Percentiles rank a stretch among this genome's conserved stretches.
These are phyloP conservation scores for Cremastobaeus sp. DNA, from an alignment of 2,888 invertebrate species.

Conservation along the genomic window DNA sequence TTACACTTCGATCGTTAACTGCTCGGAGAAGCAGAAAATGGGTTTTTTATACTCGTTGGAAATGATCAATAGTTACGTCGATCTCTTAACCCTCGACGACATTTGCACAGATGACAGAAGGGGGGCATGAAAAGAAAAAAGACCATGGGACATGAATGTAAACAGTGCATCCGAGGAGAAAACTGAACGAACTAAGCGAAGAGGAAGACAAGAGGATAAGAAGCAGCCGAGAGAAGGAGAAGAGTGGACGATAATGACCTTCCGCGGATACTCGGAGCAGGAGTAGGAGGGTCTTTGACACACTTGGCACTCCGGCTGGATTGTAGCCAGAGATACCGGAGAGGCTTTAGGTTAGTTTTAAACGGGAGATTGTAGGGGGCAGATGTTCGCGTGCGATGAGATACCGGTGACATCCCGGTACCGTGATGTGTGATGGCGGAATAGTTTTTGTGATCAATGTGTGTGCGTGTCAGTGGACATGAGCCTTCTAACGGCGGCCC, in stretches of 20 bases:
- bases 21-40: slow-evolving; percentile 2
- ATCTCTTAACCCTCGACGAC: not conserved
- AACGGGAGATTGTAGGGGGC: slow-evolving; percentile 73
- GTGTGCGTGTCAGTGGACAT: slow-evolving; percentile 47
- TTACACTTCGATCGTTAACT: slow-evolving; percentile 23
- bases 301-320: slow-evolving; percentile 76
- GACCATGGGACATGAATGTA: slow-evolving; percentile 25
- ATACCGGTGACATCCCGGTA: slow-evolving; percentile 57
- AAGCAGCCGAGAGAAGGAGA: slow-evolving; percentile 38
- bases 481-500: slow-evolving; percentile 27
- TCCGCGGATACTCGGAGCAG: slow-evolving; percentile 70
- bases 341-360: slow-evolving; percentile 74
- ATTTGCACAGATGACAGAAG: slow-evolving; percentile 9
- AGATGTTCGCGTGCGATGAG: slow-evolving; percentile 65
- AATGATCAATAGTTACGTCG: slow-evolving; percentile 6
- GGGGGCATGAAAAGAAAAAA: slow-evolving; percentile 19
- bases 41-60: not conserved
- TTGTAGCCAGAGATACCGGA: slow-evolving; percentile 70
- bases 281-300: slow-evolving; percentile 78
- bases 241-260: slow-evolving; percentile 76
- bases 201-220: slow-evolving; percentile 45
- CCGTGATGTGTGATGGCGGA: slow-evolving; percentile 42
- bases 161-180: slow-evolving; percentile 41
- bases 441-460: slow-evolving; percentile 46
- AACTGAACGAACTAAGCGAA: slow-evolving; percentile 37